Percentiles rank a stretch among this genome's conserved stretches.
These are phyloP conservation scores for Phoenoteleia sp. DNA, from an alignment of 2,888 invertebrate genomes.

Conservation along the genomic window DNA sequence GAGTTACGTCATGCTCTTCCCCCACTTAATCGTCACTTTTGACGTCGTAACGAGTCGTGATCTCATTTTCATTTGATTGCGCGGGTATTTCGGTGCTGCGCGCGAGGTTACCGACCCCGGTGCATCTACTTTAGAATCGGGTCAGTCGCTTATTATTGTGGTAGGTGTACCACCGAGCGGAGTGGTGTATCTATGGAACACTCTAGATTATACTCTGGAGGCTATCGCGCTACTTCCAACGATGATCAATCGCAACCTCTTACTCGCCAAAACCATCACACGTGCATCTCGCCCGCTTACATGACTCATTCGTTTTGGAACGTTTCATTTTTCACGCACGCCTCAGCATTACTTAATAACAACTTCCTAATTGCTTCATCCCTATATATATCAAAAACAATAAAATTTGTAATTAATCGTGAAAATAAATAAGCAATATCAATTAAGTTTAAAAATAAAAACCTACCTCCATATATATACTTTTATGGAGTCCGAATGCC, in stretches of 20 bases:
- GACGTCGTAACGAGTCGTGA: constrained; percentile 86
- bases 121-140: constrained; percentile 86
- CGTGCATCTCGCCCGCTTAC: constrained; percentile 31
- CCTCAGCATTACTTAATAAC: too few relatives aligned
- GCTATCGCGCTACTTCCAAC: constrained; percentile 58
- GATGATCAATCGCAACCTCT: constrained; percentile 56
- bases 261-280: constrained; percentile 46
- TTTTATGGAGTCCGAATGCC: too few relatives aligned
- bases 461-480: too few relatives aligned
- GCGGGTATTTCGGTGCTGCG: constrained; percentile 82
- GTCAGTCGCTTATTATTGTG: constrained; percentile 86
- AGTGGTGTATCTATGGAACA: constrained; percentile 64
- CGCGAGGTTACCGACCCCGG: constrained; percentile 84
- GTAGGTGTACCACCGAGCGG: constrained; percentile 81
- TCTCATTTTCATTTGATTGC: constrained; percentile 87
- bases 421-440: too few relatives aligned
- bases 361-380: too few relatives aligned
- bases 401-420: too few relatives aligned
- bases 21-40: constrained; percentile 83
- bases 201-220: constrained; percentile 69
- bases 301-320: background rate
- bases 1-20: constrained; percentile 83
- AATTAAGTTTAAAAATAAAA: too few relatives aligned
- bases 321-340: background rate
- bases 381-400: too few relatives aligned